Base-by-base conservation (phyloP, 2,113 vertebrate genomes). In the Melanerpes aurifrons region DNA sequence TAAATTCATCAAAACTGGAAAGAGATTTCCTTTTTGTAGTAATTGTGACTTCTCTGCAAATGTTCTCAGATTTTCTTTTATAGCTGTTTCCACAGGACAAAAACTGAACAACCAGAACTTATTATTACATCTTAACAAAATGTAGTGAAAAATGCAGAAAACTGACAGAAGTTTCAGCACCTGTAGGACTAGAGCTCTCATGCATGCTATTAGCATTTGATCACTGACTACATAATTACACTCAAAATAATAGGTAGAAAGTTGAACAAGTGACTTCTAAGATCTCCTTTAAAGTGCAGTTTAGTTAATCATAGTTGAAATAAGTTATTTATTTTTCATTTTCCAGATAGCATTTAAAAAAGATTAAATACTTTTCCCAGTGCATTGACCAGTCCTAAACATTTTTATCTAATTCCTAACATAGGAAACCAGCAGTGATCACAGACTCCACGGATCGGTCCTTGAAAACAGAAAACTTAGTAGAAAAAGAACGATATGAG, bases 391-490 rank as follows among this genome's bases (percentile, higher is more conserved):
- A 19, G 18, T 81, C 26, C 53, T 86, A 74, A 87, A 53, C 4
- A 17, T 19, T 50, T 64, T 89, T 29, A 74, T 25, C 47, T 74
- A 84, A 66, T 45, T 91, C 78, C 88, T 92, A 83, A 92, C 29
- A 82, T 2, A 7, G 28, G 28, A 62, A 82, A 85, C 45, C 28
- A 74, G 25, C 84, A 87, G 18, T 4, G 15, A 71, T 18, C 5
- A 3, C 15, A 56, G 24, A 80, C 10, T 76, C 29, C 66, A 57
- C 10, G 82, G 59, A 89, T 2, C 24, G 22, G 8, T 59, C 9
- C 57, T 56, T 70, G 47, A 70, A 95, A 87, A 67, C 3, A 69
- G 47, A 73, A 93, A 90, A 66, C 12, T 25, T 69, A 85, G 29
- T 15, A 80, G 22, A 62, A 76, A 87, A 68, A 69, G 48, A 15